phyloP scores from a whole-genome alignment of 2,797 vertebrate species.

The Dryobates pubescens region DNA sequence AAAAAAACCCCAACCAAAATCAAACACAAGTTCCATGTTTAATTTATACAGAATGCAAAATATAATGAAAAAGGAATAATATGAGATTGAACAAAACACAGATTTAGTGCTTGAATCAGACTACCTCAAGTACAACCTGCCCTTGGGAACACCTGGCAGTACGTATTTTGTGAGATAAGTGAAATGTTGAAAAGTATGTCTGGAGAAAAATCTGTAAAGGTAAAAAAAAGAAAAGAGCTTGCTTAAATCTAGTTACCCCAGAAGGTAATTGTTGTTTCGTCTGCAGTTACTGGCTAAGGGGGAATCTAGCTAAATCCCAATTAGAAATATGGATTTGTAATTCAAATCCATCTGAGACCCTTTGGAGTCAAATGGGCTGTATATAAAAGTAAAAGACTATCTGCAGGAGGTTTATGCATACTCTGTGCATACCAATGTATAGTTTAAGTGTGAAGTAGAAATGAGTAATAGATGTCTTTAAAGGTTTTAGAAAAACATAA shows the following conservation, averaged over 20 bases:
- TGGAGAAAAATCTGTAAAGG: not conserved
- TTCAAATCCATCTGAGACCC: not conserved
- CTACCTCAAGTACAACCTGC: not conserved
- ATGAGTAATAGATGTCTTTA: not conserved
- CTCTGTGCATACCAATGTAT: not conserved
- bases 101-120: not conserved
- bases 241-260: not conserved
- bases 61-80: not conserved
- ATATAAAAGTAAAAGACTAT: not conserved
- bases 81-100: not conserved
- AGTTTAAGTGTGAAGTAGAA: not conserved
- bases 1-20: not conserved
- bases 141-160: not conserved
- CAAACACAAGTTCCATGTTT: not conserved
- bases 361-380: not conserved
- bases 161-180: not conserved
- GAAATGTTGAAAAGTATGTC: not conserved
- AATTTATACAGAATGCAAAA: not conserved
- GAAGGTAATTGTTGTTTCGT: not conserved
- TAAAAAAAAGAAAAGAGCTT: not conserved
- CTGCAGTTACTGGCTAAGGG: not conserved
- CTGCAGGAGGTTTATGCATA: not conserved
- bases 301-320: not conserved
- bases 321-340: not conserved
- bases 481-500: not conserved